Evolutionary conservation across 2,113 vertebrate genomes (phyloP).

Genomic region (Sinocyclocheilus maitianheensis): DNA sequence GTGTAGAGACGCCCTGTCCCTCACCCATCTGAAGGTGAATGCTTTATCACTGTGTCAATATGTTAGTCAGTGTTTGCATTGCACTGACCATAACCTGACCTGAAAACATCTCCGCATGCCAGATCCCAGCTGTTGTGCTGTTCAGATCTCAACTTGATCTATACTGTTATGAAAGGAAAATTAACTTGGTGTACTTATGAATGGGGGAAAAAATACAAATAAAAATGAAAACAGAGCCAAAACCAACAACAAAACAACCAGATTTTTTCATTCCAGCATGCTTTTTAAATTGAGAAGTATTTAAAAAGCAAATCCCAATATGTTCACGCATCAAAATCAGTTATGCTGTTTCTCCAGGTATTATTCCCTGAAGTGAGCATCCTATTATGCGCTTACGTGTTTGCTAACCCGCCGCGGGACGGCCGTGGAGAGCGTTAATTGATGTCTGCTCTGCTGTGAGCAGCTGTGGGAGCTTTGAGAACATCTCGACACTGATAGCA

Average conservation of each 20-base stretch:
- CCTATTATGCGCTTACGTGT: not conserved
- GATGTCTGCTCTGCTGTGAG: not conserved
- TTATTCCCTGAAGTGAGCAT: conserved; percentile 39
- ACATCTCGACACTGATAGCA: conserved; percentile 2
- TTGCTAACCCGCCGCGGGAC: not conserved
- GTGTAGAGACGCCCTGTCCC: not conserved
- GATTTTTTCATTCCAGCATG: too few relatives aligned
- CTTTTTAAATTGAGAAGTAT: not conserved
- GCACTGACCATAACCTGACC: too few relatives aligned
- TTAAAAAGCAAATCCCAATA: conserved; percentile 9
- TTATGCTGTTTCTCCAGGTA: not conserved
- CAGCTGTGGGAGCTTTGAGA: not conserved
- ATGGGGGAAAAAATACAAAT: not conserved
- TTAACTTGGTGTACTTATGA: too few relatives aligned
- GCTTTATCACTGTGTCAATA: not conserved
- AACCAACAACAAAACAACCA: not conserved
- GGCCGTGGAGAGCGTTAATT: conserved; percentile 31
- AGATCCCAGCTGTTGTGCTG: too few relatives aligned
- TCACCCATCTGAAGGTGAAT: not conserved
- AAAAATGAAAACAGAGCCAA: not conserved
- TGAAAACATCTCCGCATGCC: too few relatives aligned
- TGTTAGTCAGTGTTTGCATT: not conserved
- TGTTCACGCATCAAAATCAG: conserved; percentile 1
- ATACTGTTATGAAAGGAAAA: too few relatives aligned
- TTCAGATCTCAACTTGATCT: too few relatives aligned